Conservation (phyloP, 2,113 vertebrate genomes). For the Pluvialis apricaria region DNA sequence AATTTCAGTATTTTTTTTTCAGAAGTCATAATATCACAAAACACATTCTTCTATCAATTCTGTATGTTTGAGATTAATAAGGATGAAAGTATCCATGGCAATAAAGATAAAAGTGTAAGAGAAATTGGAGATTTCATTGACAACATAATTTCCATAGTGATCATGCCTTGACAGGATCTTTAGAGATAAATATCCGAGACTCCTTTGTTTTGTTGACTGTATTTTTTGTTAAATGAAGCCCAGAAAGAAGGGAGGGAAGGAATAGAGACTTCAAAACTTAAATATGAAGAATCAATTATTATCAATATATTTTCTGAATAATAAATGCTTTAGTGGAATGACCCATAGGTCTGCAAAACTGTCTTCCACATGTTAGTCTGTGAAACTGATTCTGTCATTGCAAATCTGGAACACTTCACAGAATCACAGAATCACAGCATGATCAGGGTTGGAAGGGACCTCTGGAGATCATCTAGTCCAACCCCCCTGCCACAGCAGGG, state of each 20-base stretch:
- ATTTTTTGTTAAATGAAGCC: background rate
- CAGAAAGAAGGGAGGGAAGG: background rate
- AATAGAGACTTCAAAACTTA: background rate
- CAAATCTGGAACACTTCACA: background rate
- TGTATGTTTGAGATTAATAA: background rate
- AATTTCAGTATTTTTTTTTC: background rate
- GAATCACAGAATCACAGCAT: too few relatives aligned
- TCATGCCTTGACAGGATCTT: background rate
- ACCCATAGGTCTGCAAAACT: background rate
- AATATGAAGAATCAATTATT: background rate
- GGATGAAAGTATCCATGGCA: background rate
- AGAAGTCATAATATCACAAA: background rate
- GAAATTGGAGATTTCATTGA: background rate
- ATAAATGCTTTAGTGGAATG: background rate
- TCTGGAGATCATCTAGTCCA: too few relatives aligned
- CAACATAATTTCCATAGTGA: background rate
- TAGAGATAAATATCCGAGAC: background rate
- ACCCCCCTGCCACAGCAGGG: too few relatives aligned
- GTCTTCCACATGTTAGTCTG: background rate
- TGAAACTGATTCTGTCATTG: background rate
- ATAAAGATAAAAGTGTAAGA: conserved; percentile 2
- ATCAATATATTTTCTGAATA: background rate
- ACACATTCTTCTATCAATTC: background rate
- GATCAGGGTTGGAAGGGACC: too few relatives aligned
- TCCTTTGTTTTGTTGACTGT: background rate